Evolutionary conservation across 2,113 vertebrate species (phyloP), one percentile per base, ranked within the genome.

Genomic region (Melanerpes aurifrons): DNA sequence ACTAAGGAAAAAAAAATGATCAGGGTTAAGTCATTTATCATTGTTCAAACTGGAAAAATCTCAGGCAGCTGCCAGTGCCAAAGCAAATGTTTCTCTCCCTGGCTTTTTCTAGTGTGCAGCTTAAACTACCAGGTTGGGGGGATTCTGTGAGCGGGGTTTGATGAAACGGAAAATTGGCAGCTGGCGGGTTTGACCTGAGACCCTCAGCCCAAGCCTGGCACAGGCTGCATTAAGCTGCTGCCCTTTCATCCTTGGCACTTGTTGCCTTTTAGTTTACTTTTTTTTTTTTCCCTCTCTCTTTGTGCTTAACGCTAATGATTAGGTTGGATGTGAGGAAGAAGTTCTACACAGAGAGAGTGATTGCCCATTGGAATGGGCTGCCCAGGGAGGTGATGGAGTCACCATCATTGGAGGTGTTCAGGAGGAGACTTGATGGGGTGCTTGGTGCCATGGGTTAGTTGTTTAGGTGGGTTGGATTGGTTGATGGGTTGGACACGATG

Each of bases 1-100:
- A 37, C 8, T 37, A 10, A 56, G 29, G 96, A 96, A 91, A 98
- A 29, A 96, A 96, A 91, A 98, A 97, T 97, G 96, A 98, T 96
- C 97, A 88, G 96, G 96, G 94, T 93, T 90, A 91, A 94, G 93
- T 97, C 97, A 98, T 98, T 98, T 98, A 97, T 98, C 98, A 98
- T 97, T 96, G 94, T 81, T 96, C 92, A 95, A 96, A 97, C 96
- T 97, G 96, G 96, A 98, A 97, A 97, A 97, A 84, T 75, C 70
- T 87, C 93, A 94, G 92, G 88, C 37, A 97, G 90, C 94, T 77
- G 92, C 90, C 92, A 86, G 94, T 97, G 97, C 96, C 96, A 97
- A 95, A 96, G 93, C 96, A 97, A 97, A 97, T 93, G 95, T 97
- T 97, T 96, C 96, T 97, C 97, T 96, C 96, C 71, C 87, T 87